Conservation (phyloP, 2,888 invertebrate species). For the Ceriagrion tenellum region DNA sequence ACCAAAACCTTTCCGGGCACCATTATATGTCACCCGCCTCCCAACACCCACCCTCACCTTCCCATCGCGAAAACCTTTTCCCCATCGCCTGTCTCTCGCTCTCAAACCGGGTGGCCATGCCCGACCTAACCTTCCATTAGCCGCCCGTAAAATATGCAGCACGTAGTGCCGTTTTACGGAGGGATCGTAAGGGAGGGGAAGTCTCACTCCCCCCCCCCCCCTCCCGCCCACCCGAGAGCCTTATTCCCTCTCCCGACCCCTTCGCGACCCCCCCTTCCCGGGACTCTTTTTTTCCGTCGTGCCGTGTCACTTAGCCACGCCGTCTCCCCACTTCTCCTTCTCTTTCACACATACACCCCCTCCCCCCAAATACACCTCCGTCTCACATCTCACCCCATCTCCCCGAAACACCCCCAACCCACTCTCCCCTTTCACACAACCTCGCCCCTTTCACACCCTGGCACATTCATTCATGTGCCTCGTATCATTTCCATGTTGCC, state of each 20-base stretch:
- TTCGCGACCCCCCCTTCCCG: background rate
- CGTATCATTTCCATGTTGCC: slow-evolving; percentile 24
- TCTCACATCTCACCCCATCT: too few relatives aligned
- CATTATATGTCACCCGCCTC: too few relatives aligned
- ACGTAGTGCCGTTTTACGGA: slow-evolving; percentile 38
- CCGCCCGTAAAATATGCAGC: slow-evolving; percentile 62
- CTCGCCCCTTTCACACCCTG: too few relatives aligned
- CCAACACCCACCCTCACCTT: too few relatives aligned
- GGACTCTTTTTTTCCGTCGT: background rate
- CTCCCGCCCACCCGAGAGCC: background rate
- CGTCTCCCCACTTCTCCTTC: background rate
- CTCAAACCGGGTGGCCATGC: background rate
- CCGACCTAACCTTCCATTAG: slow-evolving; percentile 60
- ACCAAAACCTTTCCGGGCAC: too few relatives aligned
- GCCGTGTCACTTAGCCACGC: background rate
- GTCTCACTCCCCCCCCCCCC: background rate
- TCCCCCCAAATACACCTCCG: background rate
- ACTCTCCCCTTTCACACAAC: too few relatives aligned
- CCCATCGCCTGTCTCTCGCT: background rate
- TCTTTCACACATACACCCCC: background rate
- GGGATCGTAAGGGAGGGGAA: slow-evolving; percentile 1
- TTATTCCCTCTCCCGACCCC: too few relatives aligned
- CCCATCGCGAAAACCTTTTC: too few relatives aligned
- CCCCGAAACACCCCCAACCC: too few relatives aligned
- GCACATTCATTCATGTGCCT: background rate